phyloP scores from a whole-genome alignment of 2,888 invertebrate genomes.

The Oasisia sp. region DNA sequence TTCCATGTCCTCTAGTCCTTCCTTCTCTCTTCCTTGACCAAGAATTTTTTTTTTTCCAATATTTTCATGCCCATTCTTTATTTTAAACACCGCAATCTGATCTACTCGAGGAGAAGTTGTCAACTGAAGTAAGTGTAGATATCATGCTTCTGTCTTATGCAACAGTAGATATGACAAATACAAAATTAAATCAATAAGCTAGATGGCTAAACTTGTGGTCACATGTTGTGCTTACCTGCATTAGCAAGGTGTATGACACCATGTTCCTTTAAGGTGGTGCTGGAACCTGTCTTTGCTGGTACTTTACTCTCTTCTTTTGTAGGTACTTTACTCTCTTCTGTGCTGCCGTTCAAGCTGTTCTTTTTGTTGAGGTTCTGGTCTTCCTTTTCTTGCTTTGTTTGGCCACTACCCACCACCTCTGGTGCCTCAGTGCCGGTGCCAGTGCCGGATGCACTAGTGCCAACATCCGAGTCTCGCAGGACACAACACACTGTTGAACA shows the following conservation, averaged over 20 bases:
- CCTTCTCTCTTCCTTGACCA: no score
- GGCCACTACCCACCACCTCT: constrained; percentile 27
- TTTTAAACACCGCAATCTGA: no score
- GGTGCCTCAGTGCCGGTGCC: not conserved
- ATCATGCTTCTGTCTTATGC: no score
- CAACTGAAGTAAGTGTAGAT: no score
- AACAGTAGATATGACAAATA: no score
- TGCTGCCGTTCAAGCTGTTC: constrained; percentile 33
- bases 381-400: constrained; percentile 20
- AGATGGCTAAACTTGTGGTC: not conserved
- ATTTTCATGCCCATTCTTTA: no score
- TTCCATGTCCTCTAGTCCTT: no score
- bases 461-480: constrained; percentile 37
- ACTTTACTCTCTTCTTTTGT: constrained; percentile 20
- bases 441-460: not conserved
- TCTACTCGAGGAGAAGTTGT: no score
- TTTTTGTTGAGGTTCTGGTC: constrained; percentile 29
- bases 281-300: constrained; percentile 8
- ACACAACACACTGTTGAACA: constrained; percentile 57
- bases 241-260: constrained; percentile 60
- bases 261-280: constrained; percentile 32
- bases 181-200: no score
- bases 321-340: constrained; percentile 17
- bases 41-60: no score
- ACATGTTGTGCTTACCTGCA: constrained; percentile 49